Evolutionary conservation across 2,888 invertebrate species (phyloP).

Genomic region (Mythimna lalbum): DNA sequence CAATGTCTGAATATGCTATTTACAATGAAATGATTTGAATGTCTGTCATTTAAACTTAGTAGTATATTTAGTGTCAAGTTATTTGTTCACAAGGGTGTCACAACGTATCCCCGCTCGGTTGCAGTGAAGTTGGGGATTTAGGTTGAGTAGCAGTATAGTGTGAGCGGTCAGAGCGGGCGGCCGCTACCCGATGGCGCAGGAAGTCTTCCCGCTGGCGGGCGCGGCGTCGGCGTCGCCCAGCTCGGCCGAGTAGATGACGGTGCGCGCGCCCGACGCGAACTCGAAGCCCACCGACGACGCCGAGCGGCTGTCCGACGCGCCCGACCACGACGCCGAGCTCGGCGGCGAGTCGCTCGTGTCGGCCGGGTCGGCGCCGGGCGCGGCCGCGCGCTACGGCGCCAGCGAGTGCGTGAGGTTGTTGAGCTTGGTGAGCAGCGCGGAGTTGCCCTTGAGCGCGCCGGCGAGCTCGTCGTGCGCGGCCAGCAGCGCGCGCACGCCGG

Average conservation of each 20-base stretch:
- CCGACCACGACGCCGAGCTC: neutral
- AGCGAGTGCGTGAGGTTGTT: conserved; percentile 45
- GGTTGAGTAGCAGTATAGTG: conserved; percentile 24
- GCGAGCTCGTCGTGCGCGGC: conserved; percentile 78
- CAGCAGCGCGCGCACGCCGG: conserved; percentile 79
- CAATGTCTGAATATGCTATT: neutral
- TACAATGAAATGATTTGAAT: conserved; percentile 7
- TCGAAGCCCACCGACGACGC: neutral
- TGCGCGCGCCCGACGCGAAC: neutral
- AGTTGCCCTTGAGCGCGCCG: conserved; percentile 47
- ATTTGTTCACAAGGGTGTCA: neutral
- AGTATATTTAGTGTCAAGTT: neutral
- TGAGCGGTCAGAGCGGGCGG: neutral
- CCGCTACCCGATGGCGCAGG: conserved; percentile 36
- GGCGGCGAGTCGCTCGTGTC: no score
- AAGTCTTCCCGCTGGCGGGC: conserved; percentile 14
- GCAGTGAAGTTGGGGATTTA: neutral
- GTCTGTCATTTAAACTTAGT: neutral
- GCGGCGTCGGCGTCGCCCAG: neutral
- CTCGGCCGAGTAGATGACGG: neutral
- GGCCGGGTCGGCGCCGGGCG: neutral
- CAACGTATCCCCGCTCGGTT: neutral
- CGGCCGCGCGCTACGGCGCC: conserved; percentile 36
- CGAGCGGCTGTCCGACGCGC: neutral
- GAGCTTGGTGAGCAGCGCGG: conserved; percentile 47